Evolutionary conservation across 1,140 invertebrate genomes (phyloP).

Genomic region (Schlechtendalia chinensis): DNA sequence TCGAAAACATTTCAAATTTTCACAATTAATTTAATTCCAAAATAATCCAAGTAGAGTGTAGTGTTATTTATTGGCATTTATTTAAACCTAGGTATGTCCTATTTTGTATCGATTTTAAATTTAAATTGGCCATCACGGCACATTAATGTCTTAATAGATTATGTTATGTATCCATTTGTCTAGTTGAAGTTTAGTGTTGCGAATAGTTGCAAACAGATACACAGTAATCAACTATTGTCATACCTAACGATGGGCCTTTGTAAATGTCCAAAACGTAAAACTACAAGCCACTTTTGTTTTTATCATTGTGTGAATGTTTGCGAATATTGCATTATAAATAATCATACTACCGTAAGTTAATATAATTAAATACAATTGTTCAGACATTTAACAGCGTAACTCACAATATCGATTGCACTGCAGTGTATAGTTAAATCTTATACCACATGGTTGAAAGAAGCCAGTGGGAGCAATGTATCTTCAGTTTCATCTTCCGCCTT

Average conservation of each 20-base stretch:
- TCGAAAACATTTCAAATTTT: no score
- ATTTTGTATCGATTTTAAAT: no score
- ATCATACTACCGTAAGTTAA: conserved; percentile 80
- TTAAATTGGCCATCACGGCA: no score
- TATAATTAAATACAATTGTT: not conserved
- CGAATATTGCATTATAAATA: conserved; percentile 94
- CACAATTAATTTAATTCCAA: no score
- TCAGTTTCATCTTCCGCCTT: conserved; percentile 1
- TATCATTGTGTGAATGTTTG: conserved; percentile 98
- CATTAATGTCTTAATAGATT: no score
- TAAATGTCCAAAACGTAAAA: conserved; percentile 93
- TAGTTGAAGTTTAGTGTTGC: no score
- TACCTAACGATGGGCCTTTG: conserved; percentile 83
- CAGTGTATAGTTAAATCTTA: conserved; percentile 98
- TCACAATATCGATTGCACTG: conserved; percentile 55
- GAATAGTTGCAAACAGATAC: no score
- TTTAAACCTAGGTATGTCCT: no score
- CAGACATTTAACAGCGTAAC: not conserved
- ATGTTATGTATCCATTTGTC: no score
- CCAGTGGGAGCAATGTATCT: not conserved
- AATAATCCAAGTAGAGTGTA: no score
- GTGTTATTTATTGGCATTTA: no score
- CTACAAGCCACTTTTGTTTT: conserved; percentile 98
- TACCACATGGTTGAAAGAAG: conserved; percentile 94
- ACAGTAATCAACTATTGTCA: not conserved